Evolutionary conservation across 1,140 invertebrate species (phyloP).

Genomic region (Theocolax elegans): DNA sequence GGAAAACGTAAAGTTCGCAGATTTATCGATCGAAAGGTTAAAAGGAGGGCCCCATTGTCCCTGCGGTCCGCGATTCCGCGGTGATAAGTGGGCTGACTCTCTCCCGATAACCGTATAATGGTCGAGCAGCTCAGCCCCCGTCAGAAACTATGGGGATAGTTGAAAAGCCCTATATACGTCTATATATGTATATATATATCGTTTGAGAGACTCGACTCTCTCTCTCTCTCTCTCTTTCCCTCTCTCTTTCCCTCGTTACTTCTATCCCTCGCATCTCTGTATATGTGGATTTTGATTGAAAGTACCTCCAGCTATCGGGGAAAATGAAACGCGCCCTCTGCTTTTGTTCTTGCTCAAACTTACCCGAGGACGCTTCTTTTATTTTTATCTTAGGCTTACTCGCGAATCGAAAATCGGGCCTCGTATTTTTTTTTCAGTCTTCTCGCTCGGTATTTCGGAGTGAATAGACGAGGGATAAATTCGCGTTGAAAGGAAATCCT

Average conservation of each 20-base stretch:
- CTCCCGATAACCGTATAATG: constrained; percentile 37
- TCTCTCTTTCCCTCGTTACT: not conserved
- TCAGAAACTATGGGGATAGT: constrained; percentile 37
- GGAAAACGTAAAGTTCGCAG: constrained; percentile 42
- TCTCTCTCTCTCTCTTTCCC: not conserved
- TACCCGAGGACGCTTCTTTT: not conserved
- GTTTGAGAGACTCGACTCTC: constrained; percentile 36
- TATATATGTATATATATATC: too few relatives aligned
- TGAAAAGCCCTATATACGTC: constrained; percentile 40
- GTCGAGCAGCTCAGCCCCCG: not conserved
- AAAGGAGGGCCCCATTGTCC: constrained; percentile 41
- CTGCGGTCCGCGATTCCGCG: constrained; percentile 38
- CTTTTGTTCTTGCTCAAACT: too few relatives aligned
- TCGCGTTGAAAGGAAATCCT: constrained; percentile 16
- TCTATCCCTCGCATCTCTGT: not conserved
- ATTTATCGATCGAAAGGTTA: constrained; percentile 41
- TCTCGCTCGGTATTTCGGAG: not conserved
- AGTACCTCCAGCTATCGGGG: constrained; percentile 17
- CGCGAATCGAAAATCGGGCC: constrained; percentile 1
- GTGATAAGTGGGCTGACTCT: constrained; percentile 38
- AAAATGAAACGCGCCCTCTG: constrained; percentile 31
- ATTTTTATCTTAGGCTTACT: too few relatives aligned
- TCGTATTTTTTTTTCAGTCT: not conserved
- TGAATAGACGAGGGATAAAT: constrained; percentile 25
- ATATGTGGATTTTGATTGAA: constrained; percentile 34